phyloP scores from a whole-genome alignment of 1,140 invertebrate genomes.

The Rhynchophorus ferrugineus region DNA sequence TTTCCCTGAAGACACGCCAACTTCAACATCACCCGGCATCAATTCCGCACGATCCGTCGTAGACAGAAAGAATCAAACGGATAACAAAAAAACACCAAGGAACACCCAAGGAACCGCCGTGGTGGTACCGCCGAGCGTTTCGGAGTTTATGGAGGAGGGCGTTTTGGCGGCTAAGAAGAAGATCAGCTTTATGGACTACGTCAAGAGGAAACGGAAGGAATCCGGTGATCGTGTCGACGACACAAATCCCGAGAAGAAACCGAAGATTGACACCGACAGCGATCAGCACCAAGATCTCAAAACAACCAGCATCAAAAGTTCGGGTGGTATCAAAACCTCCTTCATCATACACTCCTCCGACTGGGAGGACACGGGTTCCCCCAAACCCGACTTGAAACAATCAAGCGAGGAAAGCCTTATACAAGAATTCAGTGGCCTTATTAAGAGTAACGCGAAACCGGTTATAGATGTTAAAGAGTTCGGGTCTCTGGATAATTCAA shows the following conservation, averaged over 20 bases:
- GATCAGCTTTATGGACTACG: slow-evolving; percentile 28
- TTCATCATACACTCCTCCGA: slow-evolving; percentile 20
- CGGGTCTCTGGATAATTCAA: slow-evolving; percentile 5
- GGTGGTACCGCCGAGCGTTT: slow-evolving; percentile 15
- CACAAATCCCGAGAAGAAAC: slow-evolving; percentile 8
- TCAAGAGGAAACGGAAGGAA: slow-evolving; percentile 26
- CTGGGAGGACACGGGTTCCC: slow-evolving; percentile 28
- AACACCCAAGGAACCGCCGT: background rate
- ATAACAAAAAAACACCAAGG: background rate
- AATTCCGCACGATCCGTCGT: background rate
- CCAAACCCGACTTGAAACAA: slow-evolving; percentile 8
- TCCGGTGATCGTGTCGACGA: background rate
- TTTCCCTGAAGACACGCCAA: background rate
- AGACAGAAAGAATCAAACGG: background rate
- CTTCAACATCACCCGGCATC: background rate
- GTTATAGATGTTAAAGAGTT: slow-evolving; percentile 24
- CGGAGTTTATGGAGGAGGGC: slow-evolving; percentile 17
- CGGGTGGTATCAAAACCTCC: slow-evolving; percentile 8
- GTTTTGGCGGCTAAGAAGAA: slow-evolving; percentile 20
- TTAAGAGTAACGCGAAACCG: slow-evolving; percentile 17
- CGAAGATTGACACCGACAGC: background rate
- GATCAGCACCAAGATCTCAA: no score
- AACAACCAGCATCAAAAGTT: background rate
- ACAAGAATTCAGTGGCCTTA: slow-evolving; percentile 23
- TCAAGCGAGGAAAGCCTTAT: slow-evolving; percentile 12